phyloP scores from a whole-genome alignment of 2,797 vertebrate species.

The Lepidocolaptes lacrymiger region DNA sequence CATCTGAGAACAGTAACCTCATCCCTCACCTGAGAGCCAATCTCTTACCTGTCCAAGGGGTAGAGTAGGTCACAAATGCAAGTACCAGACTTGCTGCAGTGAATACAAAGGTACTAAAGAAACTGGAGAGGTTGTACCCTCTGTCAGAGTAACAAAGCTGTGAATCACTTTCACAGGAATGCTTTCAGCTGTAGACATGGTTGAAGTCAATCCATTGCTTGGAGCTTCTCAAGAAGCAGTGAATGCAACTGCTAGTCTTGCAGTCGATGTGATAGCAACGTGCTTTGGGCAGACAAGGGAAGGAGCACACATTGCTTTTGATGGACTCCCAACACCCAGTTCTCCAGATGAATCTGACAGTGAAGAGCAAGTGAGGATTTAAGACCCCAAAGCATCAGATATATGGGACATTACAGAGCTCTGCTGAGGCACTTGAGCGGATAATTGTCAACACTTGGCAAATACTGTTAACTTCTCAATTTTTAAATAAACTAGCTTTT shows the following conservation, averaged over 20 bases:
- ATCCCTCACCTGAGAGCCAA: neutral
- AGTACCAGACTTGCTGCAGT: neutral
- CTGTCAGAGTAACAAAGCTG: neutral
- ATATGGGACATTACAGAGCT: constrained; percentile 54
- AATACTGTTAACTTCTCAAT: constrained; percentile 36
- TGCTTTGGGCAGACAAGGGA: constrained; percentile 93
- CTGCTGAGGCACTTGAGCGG: constrained; percentile 6
- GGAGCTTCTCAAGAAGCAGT: constrained; percentile 86
- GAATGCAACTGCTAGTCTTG: constrained; percentile 86
- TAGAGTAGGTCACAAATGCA: neutral
- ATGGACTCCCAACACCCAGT: constrained; percentile 80
- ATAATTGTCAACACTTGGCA: constrained; percentile 50
- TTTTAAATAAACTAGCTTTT: constrained; percentile 70
- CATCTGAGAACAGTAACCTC: neutral
- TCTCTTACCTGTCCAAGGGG: neutral
- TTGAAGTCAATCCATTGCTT: constrained; percentile 92
- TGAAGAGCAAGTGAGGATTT: constrained; percentile 80
- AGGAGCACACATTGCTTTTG: constrained; percentile 81
- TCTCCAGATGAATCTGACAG: constrained; percentile 81
- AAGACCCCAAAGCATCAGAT: neutral
- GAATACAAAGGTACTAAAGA: neutral
- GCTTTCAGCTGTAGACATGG: constrained; percentile 93
- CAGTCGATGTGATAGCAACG: constrained; percentile 91
- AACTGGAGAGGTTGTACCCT: neutral
- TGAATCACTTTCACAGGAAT: constrained; percentile 79